These are phyloP conservation scores for Junonia oenone DNA, from an alignment of 2,888 invertebrate genomes.

Conservation along the genomic window DNA sequence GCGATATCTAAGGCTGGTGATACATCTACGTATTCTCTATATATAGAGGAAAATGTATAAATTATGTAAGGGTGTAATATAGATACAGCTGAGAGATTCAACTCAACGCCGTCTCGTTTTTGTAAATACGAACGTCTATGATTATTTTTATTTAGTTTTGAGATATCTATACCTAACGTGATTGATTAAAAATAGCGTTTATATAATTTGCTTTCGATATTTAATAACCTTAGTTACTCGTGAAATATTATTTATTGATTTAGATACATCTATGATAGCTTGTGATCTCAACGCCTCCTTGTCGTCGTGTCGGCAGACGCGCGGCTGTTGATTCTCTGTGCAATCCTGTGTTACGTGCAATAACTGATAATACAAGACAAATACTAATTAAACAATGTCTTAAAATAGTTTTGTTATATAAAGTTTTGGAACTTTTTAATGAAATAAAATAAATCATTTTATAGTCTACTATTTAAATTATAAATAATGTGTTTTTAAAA, in stretches of 20 bases:
- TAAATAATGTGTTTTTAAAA: not conserved
- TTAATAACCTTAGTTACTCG: slow-evolving; percentile 3
- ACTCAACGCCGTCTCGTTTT: slow-evolving; percentile 50
- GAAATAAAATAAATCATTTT: not conserved
- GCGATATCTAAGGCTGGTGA: slow-evolving; percentile 70
- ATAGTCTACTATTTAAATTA: not conserved
- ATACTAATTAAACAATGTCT: not conserved
- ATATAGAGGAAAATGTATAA: slow-evolving; percentile 41
- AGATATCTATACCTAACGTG: slow-evolving; percentile 6
- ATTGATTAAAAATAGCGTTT: slow-evolving; percentile 1
- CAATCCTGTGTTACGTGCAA: slow-evolving; percentile 24
- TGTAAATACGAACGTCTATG: slow-evolving; percentile 35
- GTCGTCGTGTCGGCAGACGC: slow-evolving; percentile 18
- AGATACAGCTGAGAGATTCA: slow-evolving; percentile 60
- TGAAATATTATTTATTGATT: slow-evolving; percentile 3
- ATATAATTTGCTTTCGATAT: not conserved
- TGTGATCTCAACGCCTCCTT: slow-evolving; percentile 28
- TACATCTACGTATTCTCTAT: slow-evolving; percentile 54
- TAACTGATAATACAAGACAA: slow-evolving; percentile 11
- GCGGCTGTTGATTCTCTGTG: slow-evolving; percentile 20
- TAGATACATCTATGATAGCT: slow-evolving; percentile 8
- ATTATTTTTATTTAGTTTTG: slow-evolving; percentile 31
- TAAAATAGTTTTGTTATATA: not conserved
- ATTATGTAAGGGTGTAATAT: slow-evolving; percentile 52
- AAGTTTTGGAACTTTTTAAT: not conserved